Evolutionary conservation across 1,140 invertebrate genomes (phyloP), one percentile per base, ranked within the genome.

Genomic region (Eubasilissa regina): DNA sequence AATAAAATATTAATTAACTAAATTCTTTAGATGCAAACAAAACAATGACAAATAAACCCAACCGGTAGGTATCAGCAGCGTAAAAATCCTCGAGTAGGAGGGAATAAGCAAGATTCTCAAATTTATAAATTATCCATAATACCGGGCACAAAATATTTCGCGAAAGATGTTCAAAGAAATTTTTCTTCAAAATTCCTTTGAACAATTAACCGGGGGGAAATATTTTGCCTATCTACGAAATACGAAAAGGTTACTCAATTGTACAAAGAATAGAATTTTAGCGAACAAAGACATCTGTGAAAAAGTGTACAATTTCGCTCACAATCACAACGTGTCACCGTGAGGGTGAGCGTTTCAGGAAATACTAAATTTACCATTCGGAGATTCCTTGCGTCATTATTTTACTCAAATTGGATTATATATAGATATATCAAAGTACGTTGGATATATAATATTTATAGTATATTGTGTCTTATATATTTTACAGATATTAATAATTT

Each of bases 151-250:
- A 74, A 56, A 74, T 43, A 25, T 74, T 17, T 47, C 21, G 45
- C 25, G 53, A 44, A 74, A 56, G 53, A 55, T 74, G 56, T 56
- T 70, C 64, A 78, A 80, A 75, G 78, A 80, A 80, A 80, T 75
- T 55, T 80, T 68, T 75, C 56, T 73, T 17, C 25, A 58, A 68
- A 75, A 75, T 68, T 70, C 78, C 80, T 81, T 81, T 81, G 80
- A 79, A 76, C 80, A 81, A 81, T 81, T 81, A 79, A 77, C 80
- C 45, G 44, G 48, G 48, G 60, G 60, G 15, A 77, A 64, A 66
- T 77, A 35, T 74, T 74, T 74, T 74, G 43, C 53, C 48, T 74
- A 58, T 74, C 15, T 56, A 74, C 68, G 25, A 15, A 60, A 60
- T 15, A n/a, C 17, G 17, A 12, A 74, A 56, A 74, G 53, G 70